Evolutionary conservation across 2,797 vertebrate genomes (phyloP), one percentile per base, ranked within the genome.

Genomic region (Enoplosus armatus): DNA sequence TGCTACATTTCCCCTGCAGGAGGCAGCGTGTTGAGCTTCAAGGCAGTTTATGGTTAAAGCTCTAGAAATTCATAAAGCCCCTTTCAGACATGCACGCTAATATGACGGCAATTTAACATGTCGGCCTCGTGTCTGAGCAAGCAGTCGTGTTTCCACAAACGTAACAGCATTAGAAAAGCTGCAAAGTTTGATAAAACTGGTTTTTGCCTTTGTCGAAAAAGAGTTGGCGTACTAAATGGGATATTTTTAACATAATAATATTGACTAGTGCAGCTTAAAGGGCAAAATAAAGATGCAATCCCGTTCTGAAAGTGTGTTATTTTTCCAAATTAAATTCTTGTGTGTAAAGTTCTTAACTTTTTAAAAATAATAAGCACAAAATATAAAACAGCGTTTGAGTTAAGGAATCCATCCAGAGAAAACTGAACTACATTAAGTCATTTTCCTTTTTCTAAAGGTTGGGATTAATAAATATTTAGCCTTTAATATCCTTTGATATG

Each of bases 1-100:
- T 53, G 31, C 24, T 55, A 60, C 71, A 54, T 77, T 55, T 33
- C n/a, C n/a, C n/a, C n/a, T n/a, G n/a, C n/a, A 31, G 45, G 67
- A 43, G 37, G 24, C 26, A 41, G 3, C 8, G 45, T 83, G 54
- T 73, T 64, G 3, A 63, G n/a, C n/a, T n/a, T n/a, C n/a, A n/a
- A n/a, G n/a, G n/a, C n/a, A n/a, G n/a, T n/a, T n/a, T n/a, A n/a
- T n/a, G n/a, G n/a, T n/a, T n/a, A n/a, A n/a, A n/a, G n/a, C n/a
- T n/a, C n/a, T n/a, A 11, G 8, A 20, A 1, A 22, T 16, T 16
- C 50, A 29, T 6, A 29, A 31, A 20, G 8, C 22, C 18, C 5
- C 10, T 2, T 26, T 26, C 29, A 33, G 20, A 15, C 54, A 35
- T 35, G 31, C 31, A 33, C 3, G 22, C 16, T 22, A 22, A 11